phyloP scores from a whole-genome alignment of 1,140 invertebrate genomes.

The Eriosoma lanigerum region DNA sequence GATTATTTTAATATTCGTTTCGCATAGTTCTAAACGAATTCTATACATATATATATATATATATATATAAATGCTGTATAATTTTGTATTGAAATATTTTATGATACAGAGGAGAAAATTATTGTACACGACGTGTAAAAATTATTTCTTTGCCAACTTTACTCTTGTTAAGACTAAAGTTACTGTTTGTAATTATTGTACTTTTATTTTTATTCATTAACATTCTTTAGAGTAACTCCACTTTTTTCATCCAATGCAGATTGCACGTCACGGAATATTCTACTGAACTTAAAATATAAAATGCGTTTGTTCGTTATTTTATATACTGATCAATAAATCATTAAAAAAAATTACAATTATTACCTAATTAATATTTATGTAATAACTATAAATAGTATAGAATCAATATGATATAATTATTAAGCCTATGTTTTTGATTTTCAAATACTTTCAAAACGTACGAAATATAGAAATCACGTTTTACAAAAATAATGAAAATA shows the following conservation, averaged over 20 bases:
- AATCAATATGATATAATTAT: too few species aligned
- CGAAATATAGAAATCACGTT: too few species aligned
- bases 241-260: not conserved
- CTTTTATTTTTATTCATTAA: slow-evolving; percentile 1
- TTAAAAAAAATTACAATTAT: too few species aligned
- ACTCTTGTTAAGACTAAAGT: not conserved
- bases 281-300: not conserved
- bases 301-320: too few species aligned
- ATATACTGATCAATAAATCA: too few species aligned
- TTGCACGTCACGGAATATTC: not conserved
- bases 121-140: not conserved
- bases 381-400: too few species aligned
- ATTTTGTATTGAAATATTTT: not conserved
- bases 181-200: not conserved
- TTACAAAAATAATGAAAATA: too few species aligned
- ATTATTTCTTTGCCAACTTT: slow-evolving; percentile 19
- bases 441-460: too few species aligned
- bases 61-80: too few species aligned
- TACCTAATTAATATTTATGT: too few species aligned
- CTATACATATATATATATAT: too few species aligned
- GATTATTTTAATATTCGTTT: slow-evolving; percentile 15
- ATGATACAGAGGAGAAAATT: slow-evolving; percentile 2
- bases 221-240: not conserved
- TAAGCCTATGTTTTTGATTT: too few species aligned
- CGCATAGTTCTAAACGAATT: slow-evolving; percentile 4